Base-by-base conservation (phyloP, 1,140 invertebrate genomes). In the Sesamia nonagrioides region DNA sequence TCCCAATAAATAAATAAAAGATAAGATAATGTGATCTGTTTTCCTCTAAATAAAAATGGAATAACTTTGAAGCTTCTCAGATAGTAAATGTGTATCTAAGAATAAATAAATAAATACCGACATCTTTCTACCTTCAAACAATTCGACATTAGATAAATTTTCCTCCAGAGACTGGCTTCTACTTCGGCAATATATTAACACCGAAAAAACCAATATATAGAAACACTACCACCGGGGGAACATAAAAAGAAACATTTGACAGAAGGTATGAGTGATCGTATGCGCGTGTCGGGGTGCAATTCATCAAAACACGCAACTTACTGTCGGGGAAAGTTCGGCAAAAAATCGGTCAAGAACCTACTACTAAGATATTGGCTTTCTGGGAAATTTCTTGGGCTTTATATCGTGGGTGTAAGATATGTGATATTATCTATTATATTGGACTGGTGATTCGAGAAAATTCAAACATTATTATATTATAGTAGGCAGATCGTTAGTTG, bases 281-380 rank as follows among this genome's bases (percentile, higher is more conserved):
- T 69, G 66, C 66, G 42, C 45, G 66, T 69, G 42, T n/a, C 66
- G 42, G n/a, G 48, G 21, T 60, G 35, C 48, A 45, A 75, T 75
- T 58, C 72, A 69, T 81, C 76, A 74, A 56, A 54, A 33, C 56
- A 77, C 58, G 50, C 33, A 45, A 35, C 79, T 21, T 56, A 66
- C 56, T 75, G 74, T 71, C 60, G 35, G n/a, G 21, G 1, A 48
- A 45, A 48, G 7, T 69, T 33, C 27, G 42, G 13, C 18, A 69
- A 48, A 69, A 69, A 69, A 33, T 50, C 66, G 42, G 66, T 69
- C 66, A 48, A 48, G 42, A 33, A 33, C 13, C 6, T 61, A 37
- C 2, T 15, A 13, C 15, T 37, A 61, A 61, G 7, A 61, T 61
- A 61, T 61, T 61, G 60, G 60, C 60, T 61, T 61, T 40, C 33